Conservation (phyloP, 2,797 vertebrate genomes). For the Aselliscus stoliczkanus region DNA sequence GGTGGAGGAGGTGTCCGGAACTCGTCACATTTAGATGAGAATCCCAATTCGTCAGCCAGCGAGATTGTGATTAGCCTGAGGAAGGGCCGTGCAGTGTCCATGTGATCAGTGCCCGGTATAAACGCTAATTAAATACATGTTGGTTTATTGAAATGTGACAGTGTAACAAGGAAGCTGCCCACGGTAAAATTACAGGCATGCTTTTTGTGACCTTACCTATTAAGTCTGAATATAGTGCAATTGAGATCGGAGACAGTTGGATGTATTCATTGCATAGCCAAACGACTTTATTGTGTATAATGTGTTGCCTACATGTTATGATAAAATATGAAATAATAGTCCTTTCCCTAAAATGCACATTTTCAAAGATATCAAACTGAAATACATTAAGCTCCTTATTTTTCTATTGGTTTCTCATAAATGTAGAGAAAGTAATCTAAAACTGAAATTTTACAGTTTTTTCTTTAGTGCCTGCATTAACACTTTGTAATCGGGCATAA, state of each 20-base stretch:
- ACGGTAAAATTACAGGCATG: not conserved
- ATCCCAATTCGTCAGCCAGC: not conserved
- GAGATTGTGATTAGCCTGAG: not conserved
- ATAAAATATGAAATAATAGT: not conserved
- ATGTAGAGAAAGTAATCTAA: not conserved
- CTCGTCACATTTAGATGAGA: not conserved
- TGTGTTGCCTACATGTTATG: not conserved
- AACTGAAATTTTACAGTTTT: not conserved
- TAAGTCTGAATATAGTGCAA: not conserved
- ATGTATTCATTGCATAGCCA: not conserved
- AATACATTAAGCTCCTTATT: not conserved
- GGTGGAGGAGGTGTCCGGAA: not conserved
- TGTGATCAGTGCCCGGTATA: not conserved
- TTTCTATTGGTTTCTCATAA: not conserved
- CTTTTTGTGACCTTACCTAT: not conserved
- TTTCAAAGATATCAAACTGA: not conserved
- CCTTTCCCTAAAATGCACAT: not conserved
- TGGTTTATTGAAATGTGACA: not conserved
- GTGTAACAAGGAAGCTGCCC: not conserved
- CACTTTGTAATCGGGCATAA: too few relatives aligned
- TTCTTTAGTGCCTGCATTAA: slow-evolving; percentile 10
- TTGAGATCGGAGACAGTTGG: not conserved
- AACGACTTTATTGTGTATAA: not conserved
- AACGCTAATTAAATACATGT: not conserved
- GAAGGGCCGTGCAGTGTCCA: not conserved